Percentiles rank a stretch among this genome's conserved stretches.
These are phyloP conservation scores for Rallus crepitans DNA, from an alignment of 2,797 vertebrate species.

Conservation along the genomic window DNA sequence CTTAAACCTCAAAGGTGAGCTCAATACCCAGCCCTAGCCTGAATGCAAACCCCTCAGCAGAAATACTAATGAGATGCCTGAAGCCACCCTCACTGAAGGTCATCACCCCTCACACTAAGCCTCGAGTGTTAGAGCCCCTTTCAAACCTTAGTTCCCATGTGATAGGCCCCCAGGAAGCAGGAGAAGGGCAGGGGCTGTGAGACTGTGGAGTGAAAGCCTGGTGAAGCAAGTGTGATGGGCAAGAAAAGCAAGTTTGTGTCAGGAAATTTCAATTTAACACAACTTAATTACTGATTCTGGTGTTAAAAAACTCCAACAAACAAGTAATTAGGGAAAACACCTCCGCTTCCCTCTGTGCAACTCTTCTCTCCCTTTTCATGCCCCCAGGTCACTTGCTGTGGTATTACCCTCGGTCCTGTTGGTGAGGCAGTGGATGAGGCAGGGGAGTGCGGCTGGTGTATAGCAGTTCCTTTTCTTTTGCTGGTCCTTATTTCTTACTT, in stretches of 20 bases:
- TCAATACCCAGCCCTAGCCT: background rate
- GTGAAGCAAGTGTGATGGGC: background rate
- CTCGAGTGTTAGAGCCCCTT: background rate
- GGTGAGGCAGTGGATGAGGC: background rate
- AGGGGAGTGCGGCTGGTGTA: background rate
- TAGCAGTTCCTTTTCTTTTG: background rate
- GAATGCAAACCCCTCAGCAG: background rate
- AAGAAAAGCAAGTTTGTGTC: background rate
- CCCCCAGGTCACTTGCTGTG: background rate
- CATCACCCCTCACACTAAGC: background rate
- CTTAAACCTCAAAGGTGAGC: background rate
- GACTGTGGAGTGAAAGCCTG: background rate
- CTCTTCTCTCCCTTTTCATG: background rate
- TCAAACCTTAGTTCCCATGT: background rate
- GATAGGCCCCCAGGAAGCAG: background rate
- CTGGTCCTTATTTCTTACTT: background rate
- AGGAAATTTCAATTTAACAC: background rate
- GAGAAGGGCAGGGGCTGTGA: background rate
- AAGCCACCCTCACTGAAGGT: background rate
- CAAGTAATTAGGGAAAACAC: background rate
- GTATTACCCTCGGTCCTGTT: accelerated
- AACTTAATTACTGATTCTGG: background rate
- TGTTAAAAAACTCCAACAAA: background rate
- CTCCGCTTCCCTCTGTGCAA: background rate
- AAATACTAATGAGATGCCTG: background rate